Percentiles rank a stretch among this genome's conserved stretches.
Conservation (phyloP, 2,113 vertebrate species). For the Trogon surrucura region DNA sequence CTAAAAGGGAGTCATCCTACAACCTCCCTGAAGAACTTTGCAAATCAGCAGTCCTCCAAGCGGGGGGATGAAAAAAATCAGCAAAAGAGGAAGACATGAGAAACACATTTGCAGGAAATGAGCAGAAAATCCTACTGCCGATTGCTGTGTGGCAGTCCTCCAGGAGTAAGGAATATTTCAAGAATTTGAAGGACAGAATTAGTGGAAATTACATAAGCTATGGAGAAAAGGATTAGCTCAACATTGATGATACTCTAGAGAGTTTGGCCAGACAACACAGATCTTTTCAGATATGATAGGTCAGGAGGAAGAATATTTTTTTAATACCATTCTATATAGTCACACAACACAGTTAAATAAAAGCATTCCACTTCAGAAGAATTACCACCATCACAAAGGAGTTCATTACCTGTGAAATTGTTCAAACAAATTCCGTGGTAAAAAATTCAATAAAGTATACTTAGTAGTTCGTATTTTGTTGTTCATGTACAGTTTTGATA, state of each 20-base stretch:
- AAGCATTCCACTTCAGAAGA: neutral
- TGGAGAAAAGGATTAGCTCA: neutral
- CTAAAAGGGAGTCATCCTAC: neutral
- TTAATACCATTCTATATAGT: neutral
- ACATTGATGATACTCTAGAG: neutral
- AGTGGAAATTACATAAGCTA: neutral
- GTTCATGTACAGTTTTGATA: conserved; percentile 81
- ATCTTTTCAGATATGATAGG: neutral
- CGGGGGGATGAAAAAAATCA: neutral
- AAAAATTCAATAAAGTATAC: conserved; percentile 89
- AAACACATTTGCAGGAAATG: neutral
- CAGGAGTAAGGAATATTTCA: neutral
- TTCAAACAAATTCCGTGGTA: conserved; percentile 95
- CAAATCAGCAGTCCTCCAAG: neutral
- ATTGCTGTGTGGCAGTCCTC: neutral
- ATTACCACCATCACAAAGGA: neutral
- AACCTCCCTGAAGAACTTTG: neutral
- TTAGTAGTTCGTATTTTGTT: conserved; percentile 95
- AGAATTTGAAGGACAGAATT: neutral
- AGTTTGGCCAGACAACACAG: neutral
- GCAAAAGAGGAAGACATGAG: neutral
- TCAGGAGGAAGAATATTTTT: neutral
- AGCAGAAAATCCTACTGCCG: neutral
- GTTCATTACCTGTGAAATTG: conserved; percentile 93
- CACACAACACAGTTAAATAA: neutral